A percentile compares a stretch with the other conserved stretches of the same genome.
Evolutionary conservation across 2,113 vertebrate genomes (phyloP).

Genomic region (Perognathus longimembris): DNA sequence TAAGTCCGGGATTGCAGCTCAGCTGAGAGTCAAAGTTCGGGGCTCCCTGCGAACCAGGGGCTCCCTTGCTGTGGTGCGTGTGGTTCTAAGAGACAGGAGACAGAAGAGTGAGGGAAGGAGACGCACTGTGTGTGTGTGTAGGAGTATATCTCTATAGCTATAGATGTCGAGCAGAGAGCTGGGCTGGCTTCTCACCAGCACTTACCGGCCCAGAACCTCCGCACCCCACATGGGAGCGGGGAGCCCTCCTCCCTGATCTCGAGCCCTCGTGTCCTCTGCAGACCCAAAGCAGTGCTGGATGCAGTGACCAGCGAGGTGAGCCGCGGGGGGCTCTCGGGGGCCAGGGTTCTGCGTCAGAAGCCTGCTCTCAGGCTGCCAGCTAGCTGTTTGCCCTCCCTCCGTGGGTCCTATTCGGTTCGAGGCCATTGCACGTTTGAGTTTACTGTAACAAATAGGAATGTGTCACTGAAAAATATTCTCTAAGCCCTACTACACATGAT

Average conservation of each 20-base stretch:
- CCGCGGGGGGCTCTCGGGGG: background rate
- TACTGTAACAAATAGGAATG: slow-evolving; percentile 74
- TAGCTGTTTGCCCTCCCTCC: slow-evolving; percentile 48
- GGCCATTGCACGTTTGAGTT: slow-evolving; percentile 77
- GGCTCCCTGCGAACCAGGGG: background rate
- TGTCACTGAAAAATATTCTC: slow-evolving; percentile 62
- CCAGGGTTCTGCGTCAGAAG: background rate
- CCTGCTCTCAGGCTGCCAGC: background rate
- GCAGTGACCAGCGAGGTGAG: too few species aligned
- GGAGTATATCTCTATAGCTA: too few species aligned
- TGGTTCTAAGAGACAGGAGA: background rate
- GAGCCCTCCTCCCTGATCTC: too few species aligned
- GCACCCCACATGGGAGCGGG: background rate
- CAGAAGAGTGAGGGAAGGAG: background rate
- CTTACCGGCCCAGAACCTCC: background rate
- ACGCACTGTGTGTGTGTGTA: too few species aligned
- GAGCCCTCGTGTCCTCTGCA: too few species aligned
- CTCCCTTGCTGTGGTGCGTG: background rate
- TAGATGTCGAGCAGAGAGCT: slow-evolving; percentile 15
- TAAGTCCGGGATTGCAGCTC: slow-evolving; percentile 57
- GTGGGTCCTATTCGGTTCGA: background rate
- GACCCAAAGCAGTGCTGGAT: too few species aligned
- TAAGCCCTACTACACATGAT: background rate
- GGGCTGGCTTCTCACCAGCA: background rate
- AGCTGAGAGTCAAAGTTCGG: slow-evolving; percentile 25